Evolutionary conservation across 1,140 invertebrate genomes (phyloP).

Genomic region (Octopus sinensis): DNA sequence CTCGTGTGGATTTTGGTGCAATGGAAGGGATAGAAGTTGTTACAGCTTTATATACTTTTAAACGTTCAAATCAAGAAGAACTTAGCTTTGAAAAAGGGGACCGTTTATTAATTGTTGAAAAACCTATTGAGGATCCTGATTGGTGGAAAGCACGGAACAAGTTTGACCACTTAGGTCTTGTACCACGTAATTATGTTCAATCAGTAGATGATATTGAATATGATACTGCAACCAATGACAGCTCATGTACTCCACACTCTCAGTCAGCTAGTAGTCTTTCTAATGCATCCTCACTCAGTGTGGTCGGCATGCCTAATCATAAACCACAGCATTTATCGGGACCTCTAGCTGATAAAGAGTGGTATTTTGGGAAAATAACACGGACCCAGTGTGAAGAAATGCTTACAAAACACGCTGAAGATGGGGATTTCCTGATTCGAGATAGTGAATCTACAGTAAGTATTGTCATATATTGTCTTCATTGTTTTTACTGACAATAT

Average conservation of each 20-base stretch:
- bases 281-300: conserved; percentile 42
- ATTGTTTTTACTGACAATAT: too few relatives aligned
- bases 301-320: conserved; percentile 35
- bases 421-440: conserved; percentile 97
- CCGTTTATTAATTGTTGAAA: conserved; percentile 88
- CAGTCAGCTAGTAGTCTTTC: conserved; percentile 54
- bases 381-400: conserved; percentile 91
- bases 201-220: conserved; percentile 45
- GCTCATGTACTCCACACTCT: conserved; percentile 51
- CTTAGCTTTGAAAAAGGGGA: conserved; percentile 88
- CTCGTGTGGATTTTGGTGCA: conserved; percentile 65
- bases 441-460: conserved; percentile 98
- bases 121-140: conserved; percentile 93
- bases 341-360: conserved; percentile 59
- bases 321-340: conserved; percentile 50
- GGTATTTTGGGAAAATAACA: conserved; percentile 96
- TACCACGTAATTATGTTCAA: conserved; percentile 93
- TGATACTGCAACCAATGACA: conserved; percentile 37
- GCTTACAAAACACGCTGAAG: conserved; percentile 87
- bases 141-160: conserved; percentile 93
- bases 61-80: conserved; percentile 81
- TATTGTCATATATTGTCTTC: conserved; percentile 33
- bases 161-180: conserved; percentile 85
- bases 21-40: conserved; percentile 72
- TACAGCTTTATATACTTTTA: conserved; percentile 57